These are phyloP conservation scores for Pyrgilauda ruficollis DNA, from an alignment of 2,113 vertebrate species.

Conservation along the genomic window DNA sequence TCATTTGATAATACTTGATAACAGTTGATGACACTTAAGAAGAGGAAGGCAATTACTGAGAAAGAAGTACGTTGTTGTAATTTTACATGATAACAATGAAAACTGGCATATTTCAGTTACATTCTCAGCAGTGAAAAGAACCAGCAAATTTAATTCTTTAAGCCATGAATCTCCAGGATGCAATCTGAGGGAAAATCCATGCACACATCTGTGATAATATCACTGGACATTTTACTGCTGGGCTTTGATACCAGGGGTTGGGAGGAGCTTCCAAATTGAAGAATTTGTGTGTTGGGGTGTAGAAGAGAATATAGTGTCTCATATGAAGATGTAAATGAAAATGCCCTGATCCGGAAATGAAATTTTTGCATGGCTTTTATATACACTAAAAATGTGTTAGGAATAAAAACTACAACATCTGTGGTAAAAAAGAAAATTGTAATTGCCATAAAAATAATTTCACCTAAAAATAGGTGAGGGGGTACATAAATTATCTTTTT, in stretches of 20 bases:
- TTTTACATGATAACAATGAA: background rate
- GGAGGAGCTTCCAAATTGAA: background rate
- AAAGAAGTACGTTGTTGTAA: background rate
- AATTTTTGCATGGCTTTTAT: background rate
- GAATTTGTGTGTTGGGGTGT: background rate
- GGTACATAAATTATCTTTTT: background rate
- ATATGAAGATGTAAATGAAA: background rate
- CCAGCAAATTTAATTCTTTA: background rate
- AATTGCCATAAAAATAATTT: background rate
- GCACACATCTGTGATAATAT: background rate
- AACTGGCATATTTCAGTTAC: background rate
- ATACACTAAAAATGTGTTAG: background rate
- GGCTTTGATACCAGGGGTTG: background rate
- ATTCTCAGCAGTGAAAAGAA: background rate
- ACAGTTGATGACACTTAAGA: background rate
- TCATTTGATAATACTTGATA: background rate
- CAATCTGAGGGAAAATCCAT: background rate
- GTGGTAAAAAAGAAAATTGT: background rate
- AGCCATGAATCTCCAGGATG: background rate
- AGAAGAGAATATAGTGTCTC: background rate
- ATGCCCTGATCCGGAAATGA: background rate
- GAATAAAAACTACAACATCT: background rate
- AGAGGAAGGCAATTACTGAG: background rate
- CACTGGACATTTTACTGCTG: background rate
- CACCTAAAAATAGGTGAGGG: background rate